Evolutionary conservation across 2,113 vertebrate species (phyloP), one percentile per base, ranked within the genome.

Genomic region (Romanogobio albipinnatus): DNA sequence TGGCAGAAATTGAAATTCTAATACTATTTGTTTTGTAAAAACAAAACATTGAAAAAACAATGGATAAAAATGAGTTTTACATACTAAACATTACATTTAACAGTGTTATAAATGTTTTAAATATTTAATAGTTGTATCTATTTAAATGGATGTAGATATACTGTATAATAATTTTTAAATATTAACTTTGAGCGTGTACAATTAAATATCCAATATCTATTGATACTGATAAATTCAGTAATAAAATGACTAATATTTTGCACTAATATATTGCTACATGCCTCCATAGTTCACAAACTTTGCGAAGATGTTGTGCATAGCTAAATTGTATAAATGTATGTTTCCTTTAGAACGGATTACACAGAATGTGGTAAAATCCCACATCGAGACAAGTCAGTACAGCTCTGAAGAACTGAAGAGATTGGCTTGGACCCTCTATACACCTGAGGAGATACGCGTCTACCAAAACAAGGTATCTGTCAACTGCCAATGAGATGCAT

Each of bases 351-450:
- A 98, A 78, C 93, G 90, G 1, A 92, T 97, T 33, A 94, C 94
- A 11, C 96, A 97, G 93, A 97, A 94, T 19, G 95, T 98, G 91
- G 91, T 97, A 81, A 97, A 96, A 90, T 97, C 96, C 0, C 96
- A 98, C 82, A 89, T 96, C 49, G 97, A 97, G 91, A 98, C 97
- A 0, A 96, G 96, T 86, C 96, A 97, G 90, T 97, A 97, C 93
- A 95, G 94, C 0, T 90, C 92, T 0, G 96, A 97, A 87, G 96
- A 97, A 89, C 93, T 98, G 74, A 96, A 96, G 91, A 94, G 93
- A 86, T 91, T 97, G 83, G 94, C 91, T 0, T 97, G 96, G 97
- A 95, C 91, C 43, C 87, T 96, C 70, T 96, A 98, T 84, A 93
- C 92, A n/a, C 93, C 94, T 0, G 97, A 98, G 70, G 96, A 97